phyloP scores from a whole-genome alignment of 2,797 vertebrate genomes.

The Oreonectes daqikongensis region DNA sequence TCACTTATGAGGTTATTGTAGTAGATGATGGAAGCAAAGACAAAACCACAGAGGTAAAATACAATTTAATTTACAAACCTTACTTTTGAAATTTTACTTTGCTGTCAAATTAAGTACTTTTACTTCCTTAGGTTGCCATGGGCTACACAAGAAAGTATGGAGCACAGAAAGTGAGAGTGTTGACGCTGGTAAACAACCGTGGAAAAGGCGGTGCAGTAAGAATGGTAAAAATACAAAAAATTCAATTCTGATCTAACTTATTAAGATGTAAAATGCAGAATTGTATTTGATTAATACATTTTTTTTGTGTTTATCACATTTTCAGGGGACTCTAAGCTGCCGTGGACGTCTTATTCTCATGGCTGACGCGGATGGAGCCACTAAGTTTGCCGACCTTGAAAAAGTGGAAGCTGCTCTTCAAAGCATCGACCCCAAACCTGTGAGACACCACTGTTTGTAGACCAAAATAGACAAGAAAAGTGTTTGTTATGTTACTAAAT shows the following conservation, averaged over 20 bases:
- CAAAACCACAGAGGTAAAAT: slow-evolving; percentile 87
- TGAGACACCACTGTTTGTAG: slow-evolving; percentile 65
- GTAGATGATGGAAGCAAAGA: slow-evolving; percentile 96
- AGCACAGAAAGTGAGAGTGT: slow-evolving; percentile 88
- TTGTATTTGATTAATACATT: not conserved
- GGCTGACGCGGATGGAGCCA: slow-evolving; percentile 97
- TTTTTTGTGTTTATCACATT: not conserved
- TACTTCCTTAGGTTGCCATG: slow-evolving; percentile 81
- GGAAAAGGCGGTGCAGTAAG: slow-evolving; percentile 95
- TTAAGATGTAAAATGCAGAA: not conserved
- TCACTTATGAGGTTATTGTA: slow-evolving; percentile 93
- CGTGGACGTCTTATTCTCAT: slow-evolving; percentile 89
- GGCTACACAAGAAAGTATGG: slow-evolving; percentile 86
- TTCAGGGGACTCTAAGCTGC: slow-evolving; percentile 87
- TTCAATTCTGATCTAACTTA: not conserved
- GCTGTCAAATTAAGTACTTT: not conserved
- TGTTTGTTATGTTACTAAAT: not conserved
- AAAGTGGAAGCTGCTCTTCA: slow-evolving; percentile 88
- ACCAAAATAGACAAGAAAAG: not conserved
- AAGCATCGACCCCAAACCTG: slow-evolving; percentile 82
- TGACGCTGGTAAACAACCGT: slow-evolving; percentile 87
- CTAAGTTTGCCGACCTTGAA: slow-evolving; percentile 91
- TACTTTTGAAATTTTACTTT: not conserved
- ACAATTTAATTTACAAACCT: not conserved
- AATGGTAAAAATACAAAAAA: slow-evolving; percentile 79